Base-by-base conservation (phyloP, 1,140 invertebrate genomes). In the Bombus waltoni region DNA sequence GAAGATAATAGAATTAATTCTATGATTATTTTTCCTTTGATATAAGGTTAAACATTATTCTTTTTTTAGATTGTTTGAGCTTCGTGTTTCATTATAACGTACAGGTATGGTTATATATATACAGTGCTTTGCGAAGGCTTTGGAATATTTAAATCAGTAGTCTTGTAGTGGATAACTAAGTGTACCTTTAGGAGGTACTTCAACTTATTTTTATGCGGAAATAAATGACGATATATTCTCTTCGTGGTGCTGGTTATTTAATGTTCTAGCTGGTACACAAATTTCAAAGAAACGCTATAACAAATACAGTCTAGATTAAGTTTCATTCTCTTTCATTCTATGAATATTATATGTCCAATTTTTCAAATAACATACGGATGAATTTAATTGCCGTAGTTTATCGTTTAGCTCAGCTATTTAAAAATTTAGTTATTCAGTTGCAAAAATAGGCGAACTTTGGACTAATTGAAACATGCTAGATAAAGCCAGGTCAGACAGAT, bases 391-490 rank as follows among this genome's bases (percentile, higher is more conserved):
- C 5, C 47, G 6, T 0, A 53, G 18, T 22, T 53, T 53, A 5
- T 53, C 47, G 18, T 53, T 22, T 53, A 53, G 13, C 18, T 47
- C 47, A 47, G 47, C 47, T 18, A 47, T 22, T 53, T 18, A 53
- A 32, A 53, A 53, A 53, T 53, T 53, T 53, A 22, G 18, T 22
- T 53, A 53, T 53, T 53, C 18, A 38, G 18, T 42, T n/a, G 28
- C 10, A 35, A 32, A 40, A 38, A 62, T 40, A 38, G 18, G 25
- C 35, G 35, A 40, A 40, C 35, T 59, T 40, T 40, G 38, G 38
- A 38, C 35, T 83, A 88, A 87, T 87, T 87, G 79, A 87, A 83
- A 65, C 72, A 79, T 62, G 53, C 35, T 47, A 70, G 32, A 75
- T 82, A 62, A 83, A 88, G 38, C 53, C 38, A 28, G 81, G 62